Base-by-base conservation (phyloP, 2,888 invertebrate species). In the Drosophila kuntzei region DNA sequence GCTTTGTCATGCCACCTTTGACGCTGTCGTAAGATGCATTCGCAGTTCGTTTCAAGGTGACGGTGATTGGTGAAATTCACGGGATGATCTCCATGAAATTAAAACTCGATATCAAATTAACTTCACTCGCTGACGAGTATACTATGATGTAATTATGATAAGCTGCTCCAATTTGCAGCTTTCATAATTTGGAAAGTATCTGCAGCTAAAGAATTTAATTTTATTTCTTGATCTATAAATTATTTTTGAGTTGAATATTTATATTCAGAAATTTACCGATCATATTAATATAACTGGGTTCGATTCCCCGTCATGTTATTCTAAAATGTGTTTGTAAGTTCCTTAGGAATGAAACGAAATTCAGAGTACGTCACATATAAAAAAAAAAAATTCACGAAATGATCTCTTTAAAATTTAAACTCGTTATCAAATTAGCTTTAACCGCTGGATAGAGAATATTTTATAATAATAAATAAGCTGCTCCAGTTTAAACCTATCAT, bases 11-110 rank as follows among this genome's bases (percentile, higher is more conserved):
- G 37, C 29, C 27, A 36, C 14, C 25, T 43, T 18, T 22, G 25
- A 20, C 8, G 8, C 60, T 74, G 76, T 59, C 59, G 71, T 29
- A 62, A 74, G 62, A 27, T 71, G 60, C 61, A 59, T 62, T 65
- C 39, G 65, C 44, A 50, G 64, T 27, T 41, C 8, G 29, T 34
- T 54, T 53, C 61, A 62, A 66, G 67, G 41, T 59, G 53, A 46
- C 16, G n/a, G 44, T 14, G 61, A 34, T 64, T 61, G 61, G 60
- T 55, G 64, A 58, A 70, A 61, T 70, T 58, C 20, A 61, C 39
- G 43, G 27, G 27, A 34, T 43, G 41, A 65, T 47, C 54, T 50
- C 18, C 76, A 61, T 71, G 36, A 39, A 75, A 61, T 54, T 49
- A 57, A 43, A 49, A 22, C 34, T 47, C 25, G 14, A 12, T 25